A percentile compares a stretch with the other conserved stretches of the same genome.
These are phyloP conservation scores for Rhineura floridana DNA, from an alignment of 2,113 vertebrate genomes.

Conservation along the genomic window DNA sequence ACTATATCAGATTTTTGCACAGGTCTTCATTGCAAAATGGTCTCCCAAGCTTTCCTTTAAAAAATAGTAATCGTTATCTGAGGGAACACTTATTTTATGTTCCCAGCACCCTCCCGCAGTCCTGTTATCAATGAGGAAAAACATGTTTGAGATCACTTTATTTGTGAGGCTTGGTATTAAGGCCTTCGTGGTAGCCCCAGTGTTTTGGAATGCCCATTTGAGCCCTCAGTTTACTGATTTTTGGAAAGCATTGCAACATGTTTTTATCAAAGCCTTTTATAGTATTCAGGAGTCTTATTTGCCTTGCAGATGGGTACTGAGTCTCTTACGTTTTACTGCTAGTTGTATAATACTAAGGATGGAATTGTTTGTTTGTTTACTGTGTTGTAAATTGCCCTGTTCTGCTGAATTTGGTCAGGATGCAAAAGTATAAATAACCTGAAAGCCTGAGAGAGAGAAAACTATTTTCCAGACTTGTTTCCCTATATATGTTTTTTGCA, in stretches of 20 bases:
- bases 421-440: no score
- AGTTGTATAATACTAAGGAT: no score
- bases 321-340: no score
- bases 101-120: background rate
- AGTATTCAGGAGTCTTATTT: background rate
- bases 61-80: background rate
- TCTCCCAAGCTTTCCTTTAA: background rate
- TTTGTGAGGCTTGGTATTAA: background rate
- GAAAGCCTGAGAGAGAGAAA: background rate
- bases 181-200: background rate
- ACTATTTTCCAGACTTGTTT: background rate
- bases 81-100: background rate
- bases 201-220: background rate
- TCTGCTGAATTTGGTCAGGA: background rate
- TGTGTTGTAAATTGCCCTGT: background rate
- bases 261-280: background rate
- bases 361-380: background rate
- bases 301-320: background rate
- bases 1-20: background rate
- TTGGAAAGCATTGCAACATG: background rate
- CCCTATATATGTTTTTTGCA: background rate
- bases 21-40: background rate
- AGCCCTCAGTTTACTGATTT: background rate
- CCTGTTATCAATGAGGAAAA: background rate
- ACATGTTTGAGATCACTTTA: background rate